Evolutionary conservation across 2,797 vertebrate species (phyloP).

Genomic region (Phrynocephalus forsythii): DNA sequence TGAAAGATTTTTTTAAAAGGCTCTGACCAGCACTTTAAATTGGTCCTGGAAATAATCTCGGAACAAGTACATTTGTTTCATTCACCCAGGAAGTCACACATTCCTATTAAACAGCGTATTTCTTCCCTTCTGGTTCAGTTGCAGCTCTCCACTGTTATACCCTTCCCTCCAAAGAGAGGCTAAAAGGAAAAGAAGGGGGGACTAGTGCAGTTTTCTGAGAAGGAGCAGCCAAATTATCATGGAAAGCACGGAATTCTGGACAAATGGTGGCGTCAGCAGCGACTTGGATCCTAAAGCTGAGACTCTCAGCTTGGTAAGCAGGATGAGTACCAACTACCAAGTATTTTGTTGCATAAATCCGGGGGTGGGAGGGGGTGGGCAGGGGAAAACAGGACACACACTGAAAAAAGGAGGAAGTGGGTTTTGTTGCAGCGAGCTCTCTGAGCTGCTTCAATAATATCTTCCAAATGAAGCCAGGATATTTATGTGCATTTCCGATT

Average conservation of each 20-base stretch:
- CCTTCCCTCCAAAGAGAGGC: neutral
- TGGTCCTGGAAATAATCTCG: neutral
- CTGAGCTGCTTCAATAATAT: slow-evolving; percentile 10
- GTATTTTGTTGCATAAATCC: neutral
- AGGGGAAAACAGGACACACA: no score
- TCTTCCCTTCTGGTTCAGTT: neutral
- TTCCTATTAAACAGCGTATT: neutral
- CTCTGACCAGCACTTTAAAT: neutral
- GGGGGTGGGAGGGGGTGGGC: neutral
- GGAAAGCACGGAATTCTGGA: neutral
- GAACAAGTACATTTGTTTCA: neutral
- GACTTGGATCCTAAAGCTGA: neutral
- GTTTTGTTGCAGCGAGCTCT: neutral
- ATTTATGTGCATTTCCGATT: slow-evolving; percentile 12
- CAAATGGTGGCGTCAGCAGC: neutral
- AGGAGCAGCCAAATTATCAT: neutral
- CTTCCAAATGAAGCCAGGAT: slow-evolving; percentile 5
- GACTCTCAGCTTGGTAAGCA: neutral
- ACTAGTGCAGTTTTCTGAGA: neutral
- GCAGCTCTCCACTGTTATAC: neutral
- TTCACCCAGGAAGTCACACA: neutral
- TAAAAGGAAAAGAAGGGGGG: neutral
- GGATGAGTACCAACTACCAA: neutral
- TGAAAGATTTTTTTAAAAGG: neutral
- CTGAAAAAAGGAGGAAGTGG: neutral